Percentiles rank a stretch among this genome's conserved stretches.
Conservation (phyloP, 1,140 invertebrate genomes). For the Bombus waltoni region DNA sequence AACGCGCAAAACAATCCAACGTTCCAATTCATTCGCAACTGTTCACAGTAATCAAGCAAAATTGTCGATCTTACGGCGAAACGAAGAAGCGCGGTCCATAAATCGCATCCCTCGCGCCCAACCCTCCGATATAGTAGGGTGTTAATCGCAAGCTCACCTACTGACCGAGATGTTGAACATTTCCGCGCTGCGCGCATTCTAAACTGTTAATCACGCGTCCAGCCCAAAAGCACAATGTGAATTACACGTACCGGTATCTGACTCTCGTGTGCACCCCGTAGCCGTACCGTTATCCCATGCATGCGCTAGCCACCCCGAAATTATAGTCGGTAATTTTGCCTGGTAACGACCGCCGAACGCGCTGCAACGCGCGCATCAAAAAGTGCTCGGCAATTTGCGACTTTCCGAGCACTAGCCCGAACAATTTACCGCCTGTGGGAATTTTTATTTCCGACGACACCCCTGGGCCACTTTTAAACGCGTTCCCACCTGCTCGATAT, state of each 20-base stretch:
- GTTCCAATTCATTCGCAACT: not conserved
- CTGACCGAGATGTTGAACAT: slow-evolving; percentile 46
- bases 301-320: not conserved
- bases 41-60: not conserved
- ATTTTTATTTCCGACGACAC: slow-evolving; percentile 28
- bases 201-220: slow-evolving; percentile 37
- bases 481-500: not conserved
- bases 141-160: slow-evolving; percentile 45
- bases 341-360: not conserved
- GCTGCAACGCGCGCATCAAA: slow-evolving; percentile 3
- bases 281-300: not conserved
- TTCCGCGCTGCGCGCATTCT: not conserved
- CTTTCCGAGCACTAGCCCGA: not conserved
- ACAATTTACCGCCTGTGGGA: slow-evolving; percentile 3
- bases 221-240: slow-evolving; percentile 20
- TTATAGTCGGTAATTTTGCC: slow-evolving; percentile 28
- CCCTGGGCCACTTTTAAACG: slow-evolving; percentile 9
- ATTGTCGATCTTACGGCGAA: slow-evolving; percentile 23
- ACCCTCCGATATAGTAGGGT: not conserved
- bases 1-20: not conserved
- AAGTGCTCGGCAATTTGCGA: slow-evolving; percentile 30
- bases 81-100: slow-evolving; percentile 6
- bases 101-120: not conserved
- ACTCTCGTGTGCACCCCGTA: not conserved
- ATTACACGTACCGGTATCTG: not conserved